These are phyloP conservation scores for Tenodera sinensis DNA, from an alignment of 2,888 invertebrate genomes.

Conservation along the genomic window DNA sequence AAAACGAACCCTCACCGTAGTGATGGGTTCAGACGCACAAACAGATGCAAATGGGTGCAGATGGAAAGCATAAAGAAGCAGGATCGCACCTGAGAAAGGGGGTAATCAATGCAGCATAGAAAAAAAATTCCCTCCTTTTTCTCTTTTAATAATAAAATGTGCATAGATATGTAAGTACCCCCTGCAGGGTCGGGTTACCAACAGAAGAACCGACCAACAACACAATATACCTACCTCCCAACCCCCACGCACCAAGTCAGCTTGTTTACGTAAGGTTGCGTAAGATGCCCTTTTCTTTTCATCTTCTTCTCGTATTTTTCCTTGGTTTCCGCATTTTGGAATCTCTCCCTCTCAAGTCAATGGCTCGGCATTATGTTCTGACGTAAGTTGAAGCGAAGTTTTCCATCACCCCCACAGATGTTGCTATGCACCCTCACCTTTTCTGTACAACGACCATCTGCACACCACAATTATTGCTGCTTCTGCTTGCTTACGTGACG, in stretches of 20 bases:
- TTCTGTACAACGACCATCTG: not conserved
- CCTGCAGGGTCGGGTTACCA: not conserved
- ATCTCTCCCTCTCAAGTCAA: not conserved
- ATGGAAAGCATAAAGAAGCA: no score
- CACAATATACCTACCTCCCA: not conserved
- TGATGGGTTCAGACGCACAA: no score
- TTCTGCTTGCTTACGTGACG: not conserved
- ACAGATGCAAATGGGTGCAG: no score
- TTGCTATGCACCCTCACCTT: not conserved
- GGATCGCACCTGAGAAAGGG: not conserved
- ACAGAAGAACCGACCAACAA: not conserved
- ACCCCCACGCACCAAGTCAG: not conserved
- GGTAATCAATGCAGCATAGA: not conserved
- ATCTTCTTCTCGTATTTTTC: not conserved
- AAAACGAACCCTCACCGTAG: no score
- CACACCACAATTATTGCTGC: not conserved
- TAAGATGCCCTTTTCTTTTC: not conserved
- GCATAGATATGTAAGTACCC: not conserved
- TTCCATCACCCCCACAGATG: not conserved
- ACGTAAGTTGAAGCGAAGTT: not conserved
- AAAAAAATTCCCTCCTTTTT: not conserved
- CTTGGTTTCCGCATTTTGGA: not conserved
- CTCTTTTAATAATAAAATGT: not conserved
- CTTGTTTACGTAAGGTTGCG: not conserved
- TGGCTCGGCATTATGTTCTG: not conserved